phyloP scores from a whole-genome alignment of 2,888 invertebrate species.

The Mythimna impura region DNA sequence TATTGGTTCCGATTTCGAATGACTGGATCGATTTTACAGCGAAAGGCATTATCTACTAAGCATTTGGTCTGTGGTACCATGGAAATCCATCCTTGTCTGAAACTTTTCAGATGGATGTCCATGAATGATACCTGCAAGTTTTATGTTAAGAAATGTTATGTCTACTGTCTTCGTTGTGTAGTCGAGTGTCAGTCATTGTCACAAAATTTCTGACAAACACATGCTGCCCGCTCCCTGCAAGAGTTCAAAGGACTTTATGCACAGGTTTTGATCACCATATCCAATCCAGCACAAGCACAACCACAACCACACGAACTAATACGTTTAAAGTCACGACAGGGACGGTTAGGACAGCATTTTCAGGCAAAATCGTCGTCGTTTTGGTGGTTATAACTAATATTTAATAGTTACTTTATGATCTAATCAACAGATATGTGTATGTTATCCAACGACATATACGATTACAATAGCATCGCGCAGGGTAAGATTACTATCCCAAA shows the following conservation, averaged over 20 bases:
- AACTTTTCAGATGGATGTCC: constrained; percentile 18
- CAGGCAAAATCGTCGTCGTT: constrained; percentile 51
- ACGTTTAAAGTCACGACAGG: constrained; percentile 74
- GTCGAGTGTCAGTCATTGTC: constrained; percentile 55
- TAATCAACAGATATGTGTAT: constrained; percentile 93
- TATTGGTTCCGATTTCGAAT: constrained; percentile 63
- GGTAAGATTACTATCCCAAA: constrained; percentile 98
- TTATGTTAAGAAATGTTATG: neutral
- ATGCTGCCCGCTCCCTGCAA: constrained; percentile 86
- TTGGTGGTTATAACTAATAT: constrained; percentile 44
- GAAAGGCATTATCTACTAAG: constrained; percentile 20
- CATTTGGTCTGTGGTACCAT: constrained; percentile 7
- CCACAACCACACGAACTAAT: constrained; percentile 73
- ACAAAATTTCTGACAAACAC: constrained; percentile 85
- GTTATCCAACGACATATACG: constrained; percentile 96
- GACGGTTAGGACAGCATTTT: constrained; percentile 69
- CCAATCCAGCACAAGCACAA: constrained; percentile 82
- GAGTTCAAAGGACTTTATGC: constrained; percentile 84
- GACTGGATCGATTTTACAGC: constrained; percentile 49
- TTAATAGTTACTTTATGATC: constrained; percentile 72
- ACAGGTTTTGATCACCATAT: constrained; percentile 77
- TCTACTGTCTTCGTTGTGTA: constrained; percentile 42
- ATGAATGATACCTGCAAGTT: constrained; percentile 8
- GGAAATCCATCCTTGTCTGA: constrained; percentile 12
- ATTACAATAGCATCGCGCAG: constrained; percentile 98